Evolutionary conservation across 2,113 vertebrate genomes (phyloP), one percentile per base, ranked within the genome.

Genomic region (Trogon surrucura): DNA sequence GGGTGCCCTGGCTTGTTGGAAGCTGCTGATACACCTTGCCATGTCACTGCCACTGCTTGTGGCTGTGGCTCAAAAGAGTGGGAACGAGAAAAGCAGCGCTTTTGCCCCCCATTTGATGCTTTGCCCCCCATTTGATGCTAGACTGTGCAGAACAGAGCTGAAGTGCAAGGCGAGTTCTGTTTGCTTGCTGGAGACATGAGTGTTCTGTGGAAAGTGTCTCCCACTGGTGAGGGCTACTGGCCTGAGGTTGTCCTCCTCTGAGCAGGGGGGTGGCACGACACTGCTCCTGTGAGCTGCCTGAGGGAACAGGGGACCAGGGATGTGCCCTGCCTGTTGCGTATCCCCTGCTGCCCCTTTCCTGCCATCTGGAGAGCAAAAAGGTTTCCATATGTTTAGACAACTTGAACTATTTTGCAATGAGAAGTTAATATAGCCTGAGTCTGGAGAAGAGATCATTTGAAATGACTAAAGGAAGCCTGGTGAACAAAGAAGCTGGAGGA

Each of bases 201-300:
- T 12, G 5, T 32, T 34, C n/a, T 0, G 0, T 0, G 2, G 23
- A n/a, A 69, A 64, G 44, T 15, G 21, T n/a, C 22, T 81, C 20
- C 41, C 11, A 16, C 60, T 15, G 14, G 12, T 26, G 21, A 60
- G 32, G 29, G 10, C 7, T 34, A 7, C 60, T 50, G 36, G 10
- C 50, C 17, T 47, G 32, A 15, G 16, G 10, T 79, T 64, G 57
- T 38, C 11, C 9, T 17, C 2, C 2, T 71, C 16, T 67, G 13
- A 62, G 32, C 7, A 21, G 25, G 34, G 34, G 9, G 9, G 11
- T 57, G 47, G 26, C 5, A 4, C 0, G 10, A 10, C 1, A 3
- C 70, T 44, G 54, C 34, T 50, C 15, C 41, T 41, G 44, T 3
- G 25, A 45, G 41, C 51, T 65, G 56, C 45, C 16, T 34, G 6